Evolutionary conservation across 2,797 vertebrate species (phyloP), one percentile per base, ranked within the genome.

Genomic region (Chaunax sp.): DNA sequence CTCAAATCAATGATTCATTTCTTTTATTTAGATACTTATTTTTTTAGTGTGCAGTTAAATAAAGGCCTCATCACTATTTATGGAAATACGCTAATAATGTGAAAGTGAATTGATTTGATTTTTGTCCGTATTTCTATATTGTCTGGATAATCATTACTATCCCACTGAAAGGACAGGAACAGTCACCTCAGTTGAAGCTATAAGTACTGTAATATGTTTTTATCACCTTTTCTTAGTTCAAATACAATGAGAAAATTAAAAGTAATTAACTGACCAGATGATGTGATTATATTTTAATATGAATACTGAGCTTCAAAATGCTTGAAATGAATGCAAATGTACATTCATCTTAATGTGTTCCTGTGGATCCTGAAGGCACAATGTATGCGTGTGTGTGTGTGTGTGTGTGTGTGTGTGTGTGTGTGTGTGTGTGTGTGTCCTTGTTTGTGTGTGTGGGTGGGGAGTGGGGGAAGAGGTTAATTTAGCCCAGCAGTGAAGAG

Each of bases 401-500:
- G 53, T 64, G 22, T 23, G 51, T 59, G 49, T 64, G 66, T 72
- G 69, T 69, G 64, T 57, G 64, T 70, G 64, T 30, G 53, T 37
- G 28, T 43, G 8, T 70, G 26, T 70, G 77, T 57, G 57, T 64
- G 20, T 44, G 20, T 54, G 53, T 64, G n/a, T 59, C 65, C 68
- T 61, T 46, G 22, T 23, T 51, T 59, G 49, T 64, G 66, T 72
- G 69, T 69, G 64, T 57, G 64, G 70, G 64, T 30, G 53, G 20
- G 8, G 59, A 11, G 80, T 69, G 77, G 78, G 83, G 81, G 74
- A 80, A 86, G 88, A 90, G 90, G 91, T 92, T 92, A 90, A 92
- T 92, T 92, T 87, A 83, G 81, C 87, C 77, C 85, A 82, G 88
- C 87, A 88, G 87, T 90, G 90, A 84, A 89, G 86, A 90, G 89